Evolutionary conservation across 2,888 invertebrate genomes (phyloP), one percentile per base, ranked within the genome.

Genomic region (Scaptomyza cyrtandrae): DNA sequence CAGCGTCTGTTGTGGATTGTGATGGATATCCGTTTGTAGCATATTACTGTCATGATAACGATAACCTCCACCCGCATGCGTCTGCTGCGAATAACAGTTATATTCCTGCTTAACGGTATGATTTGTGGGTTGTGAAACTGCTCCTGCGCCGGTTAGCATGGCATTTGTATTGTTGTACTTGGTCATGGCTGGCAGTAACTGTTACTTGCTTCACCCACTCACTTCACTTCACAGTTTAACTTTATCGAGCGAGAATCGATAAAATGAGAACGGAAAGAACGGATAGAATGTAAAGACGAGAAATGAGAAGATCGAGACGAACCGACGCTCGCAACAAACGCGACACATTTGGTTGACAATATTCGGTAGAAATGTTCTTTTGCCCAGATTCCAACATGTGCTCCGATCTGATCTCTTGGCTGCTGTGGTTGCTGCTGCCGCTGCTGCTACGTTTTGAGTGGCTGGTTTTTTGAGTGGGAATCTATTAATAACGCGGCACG

Each of bases 261-360:
- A 24, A 31, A 37, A 11, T 5, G 24, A 24, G 3, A 2, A 24
- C 24, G 24, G 24, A 24, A 39, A 11, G 24, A 27, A 11, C n/a
- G 41, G 9, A 14, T 27, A 59, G 48, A 56, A 29, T 55, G 24
- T 24, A 24, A 24, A 24, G 24, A 24, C 24, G 5, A 24, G 24
- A 3, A 24, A 24, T 3, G 45, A 48, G 49, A 10, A 16, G 16
- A 41, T 9, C 10, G 67, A 71, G 62, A 65, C 78, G 68, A 73
- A 78, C 87, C 87, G 84, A 77, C 82, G 64, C 72, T 80, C 76
- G 78, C 78, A 76, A 79, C 79, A 89, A 83, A 79, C 90, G 82
- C 86, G 75, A 85, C 79, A 90, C 90, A 84, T 91, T 90, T 91
- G 84, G 80, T 81, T 77, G 89, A 88, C 86, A 87, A 80, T 71